Evolutionary conservation across 2,888 invertebrate species (phyloP).

Genomic region (Rhamphomyia laevipes): DNA sequence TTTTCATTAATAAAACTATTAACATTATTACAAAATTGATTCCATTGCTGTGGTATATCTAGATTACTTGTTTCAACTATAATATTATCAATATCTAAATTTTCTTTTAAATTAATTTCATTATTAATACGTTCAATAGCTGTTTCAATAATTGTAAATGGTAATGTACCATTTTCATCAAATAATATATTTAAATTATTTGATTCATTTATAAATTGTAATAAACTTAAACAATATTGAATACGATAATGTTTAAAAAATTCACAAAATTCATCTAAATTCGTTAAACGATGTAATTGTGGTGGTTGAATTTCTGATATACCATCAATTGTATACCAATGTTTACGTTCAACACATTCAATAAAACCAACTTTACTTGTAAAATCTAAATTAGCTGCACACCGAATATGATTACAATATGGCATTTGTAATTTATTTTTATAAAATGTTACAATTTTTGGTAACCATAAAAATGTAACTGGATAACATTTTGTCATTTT

Average conservation of each 20-base stretch:
- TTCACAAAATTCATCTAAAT: conserved; percentile 25
- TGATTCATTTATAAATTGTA: conserved; percentile 67
- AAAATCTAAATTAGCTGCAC: conserved; percentile 31
- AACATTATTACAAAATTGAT: no score
- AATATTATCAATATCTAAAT: no score
- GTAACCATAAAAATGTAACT: conserved; percentile 63
- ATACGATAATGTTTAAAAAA: conserved; percentile 53
- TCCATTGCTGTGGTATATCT: no score
- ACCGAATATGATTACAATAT: conserved; percentile 28
- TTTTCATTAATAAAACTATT: no score
- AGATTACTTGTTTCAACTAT: no score
- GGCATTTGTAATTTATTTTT: no score
- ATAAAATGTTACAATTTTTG: conserved; percentile 20
- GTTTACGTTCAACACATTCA: conserved; percentile 29
- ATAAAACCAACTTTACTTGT: conserved; percentile 41
- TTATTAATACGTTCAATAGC: conserved; percentile 58
- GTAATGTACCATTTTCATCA: conserved; percentile 40
- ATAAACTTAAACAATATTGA: no score
- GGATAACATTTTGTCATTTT: conserved; percentile 49
- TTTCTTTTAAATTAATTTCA: no score
- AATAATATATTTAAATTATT: no score
- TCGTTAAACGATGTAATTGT: conserved; percentile 41
- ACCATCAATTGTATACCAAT: conserved; percentile 28
- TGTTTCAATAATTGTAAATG: conserved; percentile 50
- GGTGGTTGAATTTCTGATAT: conserved; percentile 49